Conservation (phyloP, 2,888 invertebrate species). For the Mesochorus sp. region DNA sequence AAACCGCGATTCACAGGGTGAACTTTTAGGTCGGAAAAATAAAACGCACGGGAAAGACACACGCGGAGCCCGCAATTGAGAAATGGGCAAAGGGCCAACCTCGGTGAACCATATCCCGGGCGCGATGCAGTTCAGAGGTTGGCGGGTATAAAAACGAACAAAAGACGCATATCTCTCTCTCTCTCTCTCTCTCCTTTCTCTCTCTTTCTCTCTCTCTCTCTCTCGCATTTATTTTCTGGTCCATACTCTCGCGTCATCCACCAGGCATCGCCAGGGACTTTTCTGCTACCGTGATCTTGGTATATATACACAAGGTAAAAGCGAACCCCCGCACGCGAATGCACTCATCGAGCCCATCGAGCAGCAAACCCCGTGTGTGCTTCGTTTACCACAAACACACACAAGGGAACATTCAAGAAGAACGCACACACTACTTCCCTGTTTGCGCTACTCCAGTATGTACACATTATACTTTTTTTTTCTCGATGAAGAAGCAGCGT, state of each 20-base stretch:
- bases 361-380: slow-evolving; percentile 17
- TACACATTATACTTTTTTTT: slow-evolving; percentile 1
- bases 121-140: slow-evolving; percentile 41
- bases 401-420: slow-evolving; percentile 19
- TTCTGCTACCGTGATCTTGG: background rate
- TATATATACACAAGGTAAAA: background rate
- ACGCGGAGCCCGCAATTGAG: slow-evolving; percentile 55
- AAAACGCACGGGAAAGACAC: slow-evolving; percentile 4
- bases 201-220: slow-evolving; percentile 14
- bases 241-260: slow-evolving; percentile 23
- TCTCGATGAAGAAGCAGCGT: slow-evolving; percentile 8
- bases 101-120: slow-evolving; percentile 50
- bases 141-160: slow-evolving; percentile 9
- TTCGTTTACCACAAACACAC: slow-evolving; percentile 36
- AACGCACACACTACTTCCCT: slow-evolving; percentile 42
- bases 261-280: slow-evolving; percentile 15
- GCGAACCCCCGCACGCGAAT: too few species aligned
- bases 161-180: slow-evolving; percentile 2
- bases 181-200: slow-evolving; percentile 16
- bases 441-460: slow-evolving; percentile 1
- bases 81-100: slow-evolving; percentile 59
- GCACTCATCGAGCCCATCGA: slow-evolving; percentile 43
- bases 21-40: background rate
- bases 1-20: background rate
- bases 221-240: slow-evolving; percentile 30